Percentiles rank a stretch among this genome's conserved stretches.
These are phyloP conservation scores for Drosophila sproati DNA, from an alignment of 1,140 invertebrate genomes.

Conservation along the genomic window DNA sequence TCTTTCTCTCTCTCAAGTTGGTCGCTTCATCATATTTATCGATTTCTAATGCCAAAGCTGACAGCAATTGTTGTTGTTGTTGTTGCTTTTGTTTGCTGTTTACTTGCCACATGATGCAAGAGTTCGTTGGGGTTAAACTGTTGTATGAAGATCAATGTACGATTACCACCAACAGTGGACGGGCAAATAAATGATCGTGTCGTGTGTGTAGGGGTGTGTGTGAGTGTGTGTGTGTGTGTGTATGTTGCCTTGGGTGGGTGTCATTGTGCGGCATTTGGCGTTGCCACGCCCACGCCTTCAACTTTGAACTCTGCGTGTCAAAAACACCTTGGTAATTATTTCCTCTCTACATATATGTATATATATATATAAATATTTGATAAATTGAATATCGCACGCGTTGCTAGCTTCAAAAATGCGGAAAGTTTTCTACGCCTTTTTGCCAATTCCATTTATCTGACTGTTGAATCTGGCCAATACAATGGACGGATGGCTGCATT, in stretches of 20 bases:
- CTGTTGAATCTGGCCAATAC: constrained; percentile 61
- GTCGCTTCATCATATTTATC: constrained; percentile 65
- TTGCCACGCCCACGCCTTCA: constrained; percentile 31
- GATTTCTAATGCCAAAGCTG: constrained; percentile 72
- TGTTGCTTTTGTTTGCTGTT: constrained; percentile 29
- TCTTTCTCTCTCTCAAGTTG: constrained; percentile 11
- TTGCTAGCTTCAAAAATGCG: constrained; percentile 19
- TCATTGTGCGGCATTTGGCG: constrained; percentile 57
- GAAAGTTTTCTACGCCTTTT: constrained; percentile 24
- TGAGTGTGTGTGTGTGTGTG: constrained; percentile 4
- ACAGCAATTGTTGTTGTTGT: constrained; percentile 40
- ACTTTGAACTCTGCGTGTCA: constrained; percentile 69
- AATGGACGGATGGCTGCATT: constrained; percentile 10
- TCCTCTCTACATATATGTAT: constrained; percentile 28
- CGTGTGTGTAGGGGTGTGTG: no score
- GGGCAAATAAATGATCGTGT: constrained; percentile 6
- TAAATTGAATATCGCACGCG: constrained; percentile 75
- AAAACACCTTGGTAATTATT: constrained; percentile 77
- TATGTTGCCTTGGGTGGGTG: constrained; percentile 53
- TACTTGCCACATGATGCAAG: constrained; percentile 63
- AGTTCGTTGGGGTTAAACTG: constrained; percentile 74
- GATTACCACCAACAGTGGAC: constrained; percentile 40
- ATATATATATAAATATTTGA: constrained; percentile 41
- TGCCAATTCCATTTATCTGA: constrained; percentile 43
- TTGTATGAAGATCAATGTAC: constrained; percentile 77